phyloP scores from a whole-genome alignment of 2,888 invertebrate species.

The Hipparchia semele region DNA sequence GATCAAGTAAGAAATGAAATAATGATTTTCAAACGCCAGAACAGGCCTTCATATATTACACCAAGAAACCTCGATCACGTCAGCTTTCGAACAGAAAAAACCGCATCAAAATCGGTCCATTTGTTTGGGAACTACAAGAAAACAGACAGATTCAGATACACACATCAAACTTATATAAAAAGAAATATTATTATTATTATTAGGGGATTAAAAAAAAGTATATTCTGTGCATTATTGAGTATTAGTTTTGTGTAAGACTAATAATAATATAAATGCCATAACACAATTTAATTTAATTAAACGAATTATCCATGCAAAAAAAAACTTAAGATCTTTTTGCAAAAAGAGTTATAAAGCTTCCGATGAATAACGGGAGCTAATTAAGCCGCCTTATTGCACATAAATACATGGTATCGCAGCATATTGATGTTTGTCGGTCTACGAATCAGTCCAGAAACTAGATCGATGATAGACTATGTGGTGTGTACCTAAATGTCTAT shows the following conservation, averaged over 20 bases:
- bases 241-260: neutral
- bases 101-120: too few species aligned
- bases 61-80: too few species aligned
- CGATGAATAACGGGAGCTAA: constrained; percentile 28
- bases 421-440: constrained; percentile 16
- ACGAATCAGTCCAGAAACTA: constrained; percentile 12
- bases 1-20: too few species aligned
- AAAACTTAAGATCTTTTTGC: constrained; percentile 6
- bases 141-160: too few species aligned
- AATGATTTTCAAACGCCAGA: too few species aligned
- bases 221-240: neutral
- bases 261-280: neutral
- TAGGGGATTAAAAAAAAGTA: too few species aligned
- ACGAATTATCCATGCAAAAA: neutral
- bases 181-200: too few species aligned
- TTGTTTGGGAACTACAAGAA: too few species aligned
- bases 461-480: constrained; percentile 12
- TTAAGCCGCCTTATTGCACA: constrained; percentile 38
- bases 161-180: too few species aligned
- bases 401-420: constrained; percentile 35
- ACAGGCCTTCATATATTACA: too few species aligned
- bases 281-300: neutral
- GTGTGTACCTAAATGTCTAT: neutral
- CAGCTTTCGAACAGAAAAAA: too few species aligned
- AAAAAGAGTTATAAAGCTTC: constrained; percentile 15